A percentile compares a stretch with the other conserved stretches of the same genome.
Conservation (phyloP, 2,888 invertebrate genomes). For the Asteroscopus sphinx region DNA sequence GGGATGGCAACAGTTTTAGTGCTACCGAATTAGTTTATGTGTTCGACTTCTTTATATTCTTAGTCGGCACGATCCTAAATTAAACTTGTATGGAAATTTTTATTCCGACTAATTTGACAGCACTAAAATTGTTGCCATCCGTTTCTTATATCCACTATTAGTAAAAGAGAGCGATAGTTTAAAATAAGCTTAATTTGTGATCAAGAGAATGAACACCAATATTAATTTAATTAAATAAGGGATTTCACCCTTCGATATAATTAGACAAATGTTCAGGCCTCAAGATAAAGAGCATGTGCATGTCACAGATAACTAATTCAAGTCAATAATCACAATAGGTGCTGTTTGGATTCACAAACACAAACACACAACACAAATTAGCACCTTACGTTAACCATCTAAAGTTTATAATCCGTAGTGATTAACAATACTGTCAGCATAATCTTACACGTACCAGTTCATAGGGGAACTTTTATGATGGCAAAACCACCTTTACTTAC, state of each 20-base stretch:
- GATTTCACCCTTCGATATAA: constrained; percentile 29
- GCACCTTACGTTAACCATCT: constrained; percentile 37
- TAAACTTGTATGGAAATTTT: too few species aligned
- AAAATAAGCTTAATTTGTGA: too few species aligned
- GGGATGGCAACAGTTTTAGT: too few species aligned
- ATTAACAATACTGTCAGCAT: constrained; percentile 47
- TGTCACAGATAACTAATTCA: constrained; percentile 72
- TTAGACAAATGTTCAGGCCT: constrained; percentile 45
- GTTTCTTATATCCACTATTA: too few species aligned
- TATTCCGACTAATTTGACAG: too few species aligned
- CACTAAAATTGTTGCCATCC: too few species aligned
- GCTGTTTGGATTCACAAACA: constrained; percentile 59
- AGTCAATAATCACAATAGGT: constrained; percentile 72
- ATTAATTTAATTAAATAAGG: constrained; percentile 1
- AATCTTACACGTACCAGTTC: constrained; percentile 64
- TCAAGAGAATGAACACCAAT: too few species aligned
- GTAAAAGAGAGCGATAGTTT: too few species aligned
- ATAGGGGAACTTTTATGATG: constrained; percentile 76
- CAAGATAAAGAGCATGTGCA: constrained; percentile 63
- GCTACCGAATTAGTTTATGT: too few species aligned
- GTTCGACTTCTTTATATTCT: too few species aligned
- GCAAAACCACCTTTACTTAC: constrained; percentile 75
- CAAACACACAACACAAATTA: constrained; percentile 38
- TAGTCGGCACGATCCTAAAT: too few species aligned
- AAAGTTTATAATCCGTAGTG: constrained; percentile 52